Evolutionary conservation across 2,888 invertebrate genomes (phyloP).

Genomic region (Melitaea athalia): DNA sequence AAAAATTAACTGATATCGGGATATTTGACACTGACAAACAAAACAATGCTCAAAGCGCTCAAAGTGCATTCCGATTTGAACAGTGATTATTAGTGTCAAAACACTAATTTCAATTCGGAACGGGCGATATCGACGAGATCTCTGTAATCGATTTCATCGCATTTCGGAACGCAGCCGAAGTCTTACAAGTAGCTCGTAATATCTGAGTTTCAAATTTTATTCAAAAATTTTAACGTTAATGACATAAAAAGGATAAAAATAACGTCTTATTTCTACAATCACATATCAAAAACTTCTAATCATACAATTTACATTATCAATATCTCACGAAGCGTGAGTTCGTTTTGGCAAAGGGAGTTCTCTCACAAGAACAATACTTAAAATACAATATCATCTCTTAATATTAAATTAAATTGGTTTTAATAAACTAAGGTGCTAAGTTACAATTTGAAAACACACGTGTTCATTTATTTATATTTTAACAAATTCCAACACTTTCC

Average conservation of each 20-base stretch:
- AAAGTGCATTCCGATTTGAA: too few relatives aligned
- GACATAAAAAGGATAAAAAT: neutral
- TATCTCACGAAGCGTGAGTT: constrained; percentile 51
- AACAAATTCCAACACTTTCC: neutral
- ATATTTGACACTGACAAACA: too few relatives aligned
- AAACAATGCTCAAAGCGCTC: too few relatives aligned
- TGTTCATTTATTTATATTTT: neutral
- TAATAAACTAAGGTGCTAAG: constrained; percentile 37
- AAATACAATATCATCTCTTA: constrained; percentile 43
- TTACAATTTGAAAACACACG: constrained; percentile 18
- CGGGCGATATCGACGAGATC: too few relatives aligned
- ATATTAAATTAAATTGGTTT: constrained; percentile 32
- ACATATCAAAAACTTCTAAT: constrained; percentile 1
- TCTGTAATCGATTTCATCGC: too few relatives aligned
- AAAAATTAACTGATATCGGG: too few relatives aligned
- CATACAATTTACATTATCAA: constrained; percentile 7
- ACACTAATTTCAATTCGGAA: too few relatives aligned
- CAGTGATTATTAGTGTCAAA: too few relatives aligned
- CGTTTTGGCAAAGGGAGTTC: constrained; percentile 65
- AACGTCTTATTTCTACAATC: constrained; percentile 4
- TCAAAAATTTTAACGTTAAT: neutral
- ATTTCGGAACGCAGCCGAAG: too few relatives aligned
- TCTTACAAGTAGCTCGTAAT: neutral
- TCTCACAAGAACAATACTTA: constrained; percentile 42
- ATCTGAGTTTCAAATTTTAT: neutral